Evolutionary conservation across 92 coral and sea anemone species (phyloP), one percentile per base, ranked within the genome.

Genomic region (Bergia puertoricense): DNA sequence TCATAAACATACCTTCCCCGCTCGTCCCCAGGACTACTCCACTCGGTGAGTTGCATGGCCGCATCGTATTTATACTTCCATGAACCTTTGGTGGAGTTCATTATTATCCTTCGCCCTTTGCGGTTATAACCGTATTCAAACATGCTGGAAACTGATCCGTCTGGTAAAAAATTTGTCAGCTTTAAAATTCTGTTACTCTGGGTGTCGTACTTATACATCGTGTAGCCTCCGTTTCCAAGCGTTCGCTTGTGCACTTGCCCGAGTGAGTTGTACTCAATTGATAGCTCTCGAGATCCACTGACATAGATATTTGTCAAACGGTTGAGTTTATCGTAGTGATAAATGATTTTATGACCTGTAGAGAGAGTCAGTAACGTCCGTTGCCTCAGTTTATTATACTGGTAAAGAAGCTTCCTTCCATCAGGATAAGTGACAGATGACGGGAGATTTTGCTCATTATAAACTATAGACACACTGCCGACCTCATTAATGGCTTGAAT

Each of bases 21-120:
- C 43, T 86, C 81, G 43, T 86, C 88, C 18, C 72, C 75, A 43
- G 91, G 91, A 81, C 91, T 93, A 44, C 85, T 69, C 89, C 92
- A 89, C 43, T 88, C 93, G 59, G 90, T 88, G 42, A 94, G 89
- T 85, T 93, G 97, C 73, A 95, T 91, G 41, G 86, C 88, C 0
- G 97, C 90, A 71, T 94, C 97, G 80, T 93, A 94, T 67, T 88
- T 90, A 45, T 93, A 89, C 40, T 43, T 56, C 89, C 95, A 90
- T 62, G 45, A 85, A 16, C 92, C 91, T 23, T 89, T 75, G 42
- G 91, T 81, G 39, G 94, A 88, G 56, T 91, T 94, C 44, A 91
- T 73, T 41, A 81, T 80, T 20, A 89, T 59, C 68, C 91, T 93
- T 36, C 97, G 91, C 50, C 97, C 97, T 67, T 88, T 91, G 3